These are phyloP conservation scores for Loxodonta africana DNA, from an alignment of 2,113 vertebrate genomes.

Conservation along the genomic window DNA sequence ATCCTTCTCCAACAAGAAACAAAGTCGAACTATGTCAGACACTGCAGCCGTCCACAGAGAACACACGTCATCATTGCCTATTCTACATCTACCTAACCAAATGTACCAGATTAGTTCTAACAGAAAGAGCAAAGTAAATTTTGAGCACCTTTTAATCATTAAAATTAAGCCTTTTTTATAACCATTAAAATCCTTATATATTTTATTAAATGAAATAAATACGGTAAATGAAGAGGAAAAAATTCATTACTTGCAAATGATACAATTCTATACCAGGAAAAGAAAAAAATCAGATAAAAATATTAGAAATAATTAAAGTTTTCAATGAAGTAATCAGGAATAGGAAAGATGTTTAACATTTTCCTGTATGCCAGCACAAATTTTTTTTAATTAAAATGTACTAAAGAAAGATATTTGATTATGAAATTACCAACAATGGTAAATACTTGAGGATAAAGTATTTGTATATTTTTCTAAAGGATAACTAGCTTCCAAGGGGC, in stretches of 20 bases:
- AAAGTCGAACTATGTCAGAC: not conserved
- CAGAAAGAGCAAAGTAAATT: not conserved
- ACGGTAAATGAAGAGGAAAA: not conserved
- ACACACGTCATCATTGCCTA: not conserved
- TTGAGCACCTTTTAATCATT: too few species aligned
- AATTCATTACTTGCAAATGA: not conserved
- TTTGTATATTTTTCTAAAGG: not conserved
- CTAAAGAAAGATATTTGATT: not conserved
- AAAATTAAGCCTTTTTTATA: too few species aligned
- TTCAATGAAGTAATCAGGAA: not conserved
- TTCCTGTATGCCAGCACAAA: not conserved
- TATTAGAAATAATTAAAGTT: not conserved
- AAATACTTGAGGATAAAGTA: not conserved
- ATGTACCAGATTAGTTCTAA: not conserved
- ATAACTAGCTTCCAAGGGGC: not conserved
- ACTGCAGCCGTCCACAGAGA: not conserved
- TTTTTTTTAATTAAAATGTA: not conserved
- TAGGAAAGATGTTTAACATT: not conserved
- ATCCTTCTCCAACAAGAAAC: not conserved
- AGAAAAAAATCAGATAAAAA: not conserved
- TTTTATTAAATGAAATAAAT: constrained; percentile 7
- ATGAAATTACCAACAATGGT: not conserved
- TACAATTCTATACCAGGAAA: not conserved
- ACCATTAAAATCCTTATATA: not conserved
- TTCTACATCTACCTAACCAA: not conserved